Evolutionary conservation across 2,888 invertebrate genomes (phyloP).

Genomic region (Didymodactylos carnosus): DNA sequence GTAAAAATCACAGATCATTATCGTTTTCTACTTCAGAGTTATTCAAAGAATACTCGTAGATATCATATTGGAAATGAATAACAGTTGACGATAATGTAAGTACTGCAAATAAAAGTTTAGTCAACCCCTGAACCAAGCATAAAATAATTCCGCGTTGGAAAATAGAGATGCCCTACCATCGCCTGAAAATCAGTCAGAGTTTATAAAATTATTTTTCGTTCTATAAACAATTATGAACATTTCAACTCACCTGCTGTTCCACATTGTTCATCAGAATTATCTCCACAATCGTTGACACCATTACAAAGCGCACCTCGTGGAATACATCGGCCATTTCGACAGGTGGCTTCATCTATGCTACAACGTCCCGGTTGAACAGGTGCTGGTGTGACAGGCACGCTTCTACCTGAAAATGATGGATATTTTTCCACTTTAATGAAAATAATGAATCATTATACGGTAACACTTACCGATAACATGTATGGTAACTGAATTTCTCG

Average conservation of each 20-base stretch:
- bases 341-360: conserved; percentile 22
- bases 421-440: too few species aligned
- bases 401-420: too few species aligned
- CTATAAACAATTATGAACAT: neutral
- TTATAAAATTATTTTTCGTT: neutral
- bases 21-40: too few species aligned
- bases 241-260: conserved; percentile 10
- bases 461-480: neutral
- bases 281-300: conserved; percentile 47
- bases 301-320: conserved; percentile 58
- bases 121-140: too few species aligned
- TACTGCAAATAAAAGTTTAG: too few species aligned
- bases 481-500: neutral
- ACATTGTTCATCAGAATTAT: conserved; percentile 45
- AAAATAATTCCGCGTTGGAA: too few species aligned
- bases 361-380: conserved; percentile 15
- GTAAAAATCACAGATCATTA: too few species aligned
- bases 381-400: neutral
- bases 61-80: too few species aligned
- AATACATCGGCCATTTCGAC: conserved; percentile 49
- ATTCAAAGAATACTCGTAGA: too few species aligned
- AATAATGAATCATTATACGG: too few species aligned
- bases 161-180: neutral
- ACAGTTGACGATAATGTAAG: too few species aligned
- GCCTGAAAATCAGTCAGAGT: neutral